phyloP scores from a whole-genome alignment of 2,888 invertebrate species.

The Blastobasis lacticolella region DNA sequence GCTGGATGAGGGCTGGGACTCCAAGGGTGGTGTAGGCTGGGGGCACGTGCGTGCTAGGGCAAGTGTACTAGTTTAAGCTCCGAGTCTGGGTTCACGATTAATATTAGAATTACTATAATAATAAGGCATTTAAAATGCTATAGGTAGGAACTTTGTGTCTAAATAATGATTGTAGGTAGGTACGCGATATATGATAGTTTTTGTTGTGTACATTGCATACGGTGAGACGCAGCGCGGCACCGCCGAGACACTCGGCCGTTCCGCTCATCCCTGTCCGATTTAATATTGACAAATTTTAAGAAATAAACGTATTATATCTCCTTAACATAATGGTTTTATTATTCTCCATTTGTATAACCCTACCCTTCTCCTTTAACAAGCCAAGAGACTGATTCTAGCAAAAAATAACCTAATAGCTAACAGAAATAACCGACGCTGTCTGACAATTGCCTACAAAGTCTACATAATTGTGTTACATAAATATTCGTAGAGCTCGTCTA shows the following conservation, averaged over 20 bases:
- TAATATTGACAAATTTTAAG: constrained; percentile 64
- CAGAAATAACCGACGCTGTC: too few relatives aligned
- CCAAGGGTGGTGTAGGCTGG: neutral
- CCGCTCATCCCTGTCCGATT: constrained; percentile 38
- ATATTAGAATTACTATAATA: constrained; percentile 12
- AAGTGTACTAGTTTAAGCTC: constrained; percentile 6
- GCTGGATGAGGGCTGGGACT: neutral
- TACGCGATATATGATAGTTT: constrained; percentile 18
- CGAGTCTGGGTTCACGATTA: constrained; percentile 15
- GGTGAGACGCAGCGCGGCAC: constrained; percentile 18
- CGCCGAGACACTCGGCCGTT: constrained; percentile 39
- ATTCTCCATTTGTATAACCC: neutral
- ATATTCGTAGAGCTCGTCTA: too few relatives aligned
- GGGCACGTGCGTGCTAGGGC: neutral
- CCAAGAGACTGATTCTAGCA: too few relatives aligned
- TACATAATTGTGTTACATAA: too few relatives aligned
- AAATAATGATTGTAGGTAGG: constrained; percentile 27
- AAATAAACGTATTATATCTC: constrained; percentile 70
- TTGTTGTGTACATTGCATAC: constrained; percentile 45
- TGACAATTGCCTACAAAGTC: too few relatives aligned
- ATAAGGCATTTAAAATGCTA: constrained; percentile 25
- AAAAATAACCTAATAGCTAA: too few relatives aligned
- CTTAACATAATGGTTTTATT: constrained; percentile 46
- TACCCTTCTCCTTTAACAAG: too few relatives aligned
- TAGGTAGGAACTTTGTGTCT: constrained; percentile 36